These are phyloP conservation scores for Dinoponera quadriceps DNA, from an alignment of 1,140 invertebrate species.

Conservation along the genomic window DNA sequence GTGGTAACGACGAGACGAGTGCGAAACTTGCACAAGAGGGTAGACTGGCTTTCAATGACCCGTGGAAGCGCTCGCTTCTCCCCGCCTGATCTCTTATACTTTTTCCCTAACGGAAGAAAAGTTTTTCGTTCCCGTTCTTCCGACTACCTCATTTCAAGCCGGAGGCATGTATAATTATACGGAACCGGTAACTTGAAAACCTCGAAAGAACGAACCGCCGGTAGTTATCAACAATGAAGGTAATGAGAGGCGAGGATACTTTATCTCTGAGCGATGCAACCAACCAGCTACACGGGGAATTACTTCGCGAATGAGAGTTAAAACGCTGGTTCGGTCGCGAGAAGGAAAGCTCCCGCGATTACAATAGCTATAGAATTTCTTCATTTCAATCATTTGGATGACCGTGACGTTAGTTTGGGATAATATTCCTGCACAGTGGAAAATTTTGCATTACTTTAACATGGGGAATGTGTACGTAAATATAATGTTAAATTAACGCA, in stretches of 20 bases:
- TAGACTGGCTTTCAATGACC: conserved; percentile 48
- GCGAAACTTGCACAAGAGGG: conserved; percentile 42
- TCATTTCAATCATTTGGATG: conserved; percentile 14
- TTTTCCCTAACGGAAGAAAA: conserved; percentile 27
- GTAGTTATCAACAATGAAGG: conserved; percentile 40
- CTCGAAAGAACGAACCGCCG: not conserved
- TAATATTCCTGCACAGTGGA: not conserved
- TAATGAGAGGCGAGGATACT: conserved; percentile 38
- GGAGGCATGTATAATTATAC: conserved; percentile 46
- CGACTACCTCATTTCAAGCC: conserved; percentile 11
- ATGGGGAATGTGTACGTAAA: no score
- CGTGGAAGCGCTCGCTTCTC: conserved; percentile 41
- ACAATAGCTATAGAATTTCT: not conserved
- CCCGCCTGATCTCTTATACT: conserved; percentile 28
- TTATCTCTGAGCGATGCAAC: conserved; percentile 26
- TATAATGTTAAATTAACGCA: no score
- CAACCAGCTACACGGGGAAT: not conserved
- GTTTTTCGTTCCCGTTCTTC: conserved; percentile 26
- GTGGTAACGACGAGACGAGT: conserved; percentile 44
- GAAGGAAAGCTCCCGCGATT: not conserved
- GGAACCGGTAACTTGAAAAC: conserved; percentile 18
- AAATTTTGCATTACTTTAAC: no score
- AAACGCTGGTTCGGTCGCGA: conserved; percentile 5
- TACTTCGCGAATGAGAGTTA: conserved; percentile 21
- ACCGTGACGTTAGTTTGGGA: not conserved